Conservation (phyloP, 37 sponge, comb jelly and placozoan species). For the Tethya wilhelma region DNA sequence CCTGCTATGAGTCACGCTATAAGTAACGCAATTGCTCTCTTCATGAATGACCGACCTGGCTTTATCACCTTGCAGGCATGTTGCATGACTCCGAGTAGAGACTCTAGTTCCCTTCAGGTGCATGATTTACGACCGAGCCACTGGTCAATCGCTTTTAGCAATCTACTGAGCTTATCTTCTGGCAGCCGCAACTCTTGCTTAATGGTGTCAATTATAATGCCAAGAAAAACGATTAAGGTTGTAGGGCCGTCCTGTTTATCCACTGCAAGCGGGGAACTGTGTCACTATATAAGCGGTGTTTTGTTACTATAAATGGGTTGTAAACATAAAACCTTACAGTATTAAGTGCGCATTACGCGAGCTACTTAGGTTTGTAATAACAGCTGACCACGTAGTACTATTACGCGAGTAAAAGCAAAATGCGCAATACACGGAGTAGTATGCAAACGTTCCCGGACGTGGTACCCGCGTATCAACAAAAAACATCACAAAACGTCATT, state of each 20-base stretch:
- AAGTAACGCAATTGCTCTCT: slow-evolving; percentile 2
- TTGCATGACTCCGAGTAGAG: slow-evolving; percentile 18
- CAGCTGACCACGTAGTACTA: too few species aligned
- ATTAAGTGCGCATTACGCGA: too few species aligned
- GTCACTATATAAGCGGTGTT: too few species aligned
- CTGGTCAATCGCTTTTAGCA: not conserved
- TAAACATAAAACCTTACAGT: too few species aligned
- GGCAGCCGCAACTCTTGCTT: slow-evolving; percentile 38
- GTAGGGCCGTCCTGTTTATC: slow-evolving; percentile 60
- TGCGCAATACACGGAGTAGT: too few species aligned
- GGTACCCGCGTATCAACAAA: too few species aligned
- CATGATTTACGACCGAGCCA: slow-evolving; percentile 15
- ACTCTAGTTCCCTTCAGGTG: slow-evolving; percentile 23
- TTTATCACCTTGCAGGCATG: slow-evolving; percentile 40
- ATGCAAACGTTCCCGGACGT: too few species aligned
- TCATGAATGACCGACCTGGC: slow-evolving; percentile 43
- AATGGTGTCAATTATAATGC: slow-evolving; percentile 40
- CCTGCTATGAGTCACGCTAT: not conserved
- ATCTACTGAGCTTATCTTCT: slow-evolving; percentile 35
- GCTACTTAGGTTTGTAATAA: too few species aligned
- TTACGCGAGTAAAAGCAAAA: too few species aligned
- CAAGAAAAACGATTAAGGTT: slow-evolving; percentile 11
- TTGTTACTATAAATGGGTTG: too few species aligned
- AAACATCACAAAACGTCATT: too few species aligned
- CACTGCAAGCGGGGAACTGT: slow-evolving; percentile 52